Percentiles rank a stretch among this genome's conserved stretches.
Conservation (phyloP, 2,797 vertebrate genomes). For the Micrastur ruficollis region DNA sequence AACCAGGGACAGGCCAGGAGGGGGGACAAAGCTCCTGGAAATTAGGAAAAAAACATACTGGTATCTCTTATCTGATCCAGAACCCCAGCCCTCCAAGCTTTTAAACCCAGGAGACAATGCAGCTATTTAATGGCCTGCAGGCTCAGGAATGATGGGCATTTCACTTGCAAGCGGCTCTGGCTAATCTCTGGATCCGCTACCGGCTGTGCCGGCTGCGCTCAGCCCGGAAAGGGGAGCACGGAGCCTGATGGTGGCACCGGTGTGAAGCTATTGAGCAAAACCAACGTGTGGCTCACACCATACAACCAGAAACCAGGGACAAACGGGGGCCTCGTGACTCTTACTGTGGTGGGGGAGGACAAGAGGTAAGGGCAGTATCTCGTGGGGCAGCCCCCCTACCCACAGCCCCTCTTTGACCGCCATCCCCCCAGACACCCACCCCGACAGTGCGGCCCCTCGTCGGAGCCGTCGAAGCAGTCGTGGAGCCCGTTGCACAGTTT, state of each 20-base stretch:
- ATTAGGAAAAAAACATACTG: neutral
- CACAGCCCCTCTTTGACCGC: fast-evolving
- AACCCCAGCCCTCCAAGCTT: neutral
- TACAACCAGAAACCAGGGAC: neutral
- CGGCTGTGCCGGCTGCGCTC: neutral
- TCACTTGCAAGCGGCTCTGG: constrained; percentile 29
- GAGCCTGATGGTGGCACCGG: fast-evolving
- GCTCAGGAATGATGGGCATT: constrained; percentile 50
- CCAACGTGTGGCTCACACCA: fast-evolving
- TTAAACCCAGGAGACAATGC: constrained; percentile 43
- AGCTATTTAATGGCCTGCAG: constrained; percentile 21
- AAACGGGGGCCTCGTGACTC: fast-evolving
- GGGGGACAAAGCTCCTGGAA: constrained; percentile 34
- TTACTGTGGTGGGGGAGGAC: fast-evolving
- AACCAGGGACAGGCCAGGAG: neutral
- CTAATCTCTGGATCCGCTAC: constrained; percentile 20
- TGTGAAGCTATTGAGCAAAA: fast-evolving
- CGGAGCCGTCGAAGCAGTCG: constrained; percentile 89
- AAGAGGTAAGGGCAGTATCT: fast-evolving
- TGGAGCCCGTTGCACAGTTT: constrained; percentile 87
- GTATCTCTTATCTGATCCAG: constrained; percentile 32
- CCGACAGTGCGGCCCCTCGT: constrained; percentile 91
- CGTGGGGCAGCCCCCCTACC: fast-evolving
- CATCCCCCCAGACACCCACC: constrained; percentile 69
- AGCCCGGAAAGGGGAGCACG: fast-evolving